A percentile compares a stretch with the other conserved stretches of the same genome.
These are phyloP conservation scores for Paraescarpia echinospica DNA, from an alignment of 1,140 invertebrate genomes.

Conservation along the genomic window DNA sequence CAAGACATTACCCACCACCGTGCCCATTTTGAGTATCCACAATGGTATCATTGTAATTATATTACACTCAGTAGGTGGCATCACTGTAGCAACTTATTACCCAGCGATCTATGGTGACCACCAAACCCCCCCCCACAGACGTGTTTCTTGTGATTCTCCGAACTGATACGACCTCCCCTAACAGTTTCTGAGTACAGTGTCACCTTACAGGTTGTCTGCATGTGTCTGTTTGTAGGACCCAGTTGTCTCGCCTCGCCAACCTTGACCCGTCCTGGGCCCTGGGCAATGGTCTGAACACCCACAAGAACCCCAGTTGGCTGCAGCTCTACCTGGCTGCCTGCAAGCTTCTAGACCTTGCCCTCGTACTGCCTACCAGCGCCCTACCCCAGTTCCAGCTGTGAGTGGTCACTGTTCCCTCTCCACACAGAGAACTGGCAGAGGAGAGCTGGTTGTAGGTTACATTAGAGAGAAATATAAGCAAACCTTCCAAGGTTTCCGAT, in stretches of 20 bases:
- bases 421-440: not conserved
- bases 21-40: too few species aligned
- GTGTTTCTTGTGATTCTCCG: too few species aligned
- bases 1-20: too few species aligned
- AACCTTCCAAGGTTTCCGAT: too few species aligned
- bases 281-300: conserved; percentile 75
- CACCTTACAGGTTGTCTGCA: not conserved
- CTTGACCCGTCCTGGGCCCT: conserved; percentile 75
- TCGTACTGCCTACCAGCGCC: conserved; percentile 80
- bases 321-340: conserved; percentile 82
- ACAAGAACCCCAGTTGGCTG: conserved; percentile 80
- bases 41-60: too few species aligned
- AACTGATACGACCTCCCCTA: too few species aligned
- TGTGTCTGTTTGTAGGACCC: conserved; percentile 40
- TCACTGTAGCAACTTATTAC: too few species aligned
- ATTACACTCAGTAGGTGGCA: too few species aligned
- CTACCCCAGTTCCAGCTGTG: conserved; percentile 88
- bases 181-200: too few species aligned
- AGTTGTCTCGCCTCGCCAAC: conserved; percentile 63
- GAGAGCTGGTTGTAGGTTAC: not conserved
- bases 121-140: too few species aligned
- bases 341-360: conserved; percentile 82
- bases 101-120: too few species aligned
- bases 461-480: not conserved
- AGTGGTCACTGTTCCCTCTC: not conserved